Evolutionary conservation across 1,140 invertebrate genomes (phyloP).

Genomic region (Nasonia giraulti): DNA sequence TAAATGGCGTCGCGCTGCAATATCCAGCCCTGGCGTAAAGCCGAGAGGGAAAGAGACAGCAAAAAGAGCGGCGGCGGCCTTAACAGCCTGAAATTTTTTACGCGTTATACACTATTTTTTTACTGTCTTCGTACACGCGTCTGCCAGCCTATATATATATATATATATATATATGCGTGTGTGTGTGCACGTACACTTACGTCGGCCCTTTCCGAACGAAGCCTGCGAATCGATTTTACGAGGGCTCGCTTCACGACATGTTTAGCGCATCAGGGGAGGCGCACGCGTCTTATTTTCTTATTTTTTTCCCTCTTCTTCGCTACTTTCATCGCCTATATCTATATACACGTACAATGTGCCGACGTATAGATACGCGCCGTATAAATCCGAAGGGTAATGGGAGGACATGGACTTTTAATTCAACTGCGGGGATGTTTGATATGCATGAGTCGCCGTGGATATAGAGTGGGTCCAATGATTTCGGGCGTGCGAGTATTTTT

Average conservation of each 20-base stretch:
- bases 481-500: neutral
- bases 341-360: neutral
- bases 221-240: constrained; percentile 29
- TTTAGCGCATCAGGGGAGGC: constrained; percentile 13
- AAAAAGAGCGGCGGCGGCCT: neutral
- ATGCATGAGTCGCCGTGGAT: neutral
- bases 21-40: neutral
- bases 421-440: constrained; percentile 6
- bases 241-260: constrained; percentile 13
- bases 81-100: constrained; percentile 25
- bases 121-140: neutral
- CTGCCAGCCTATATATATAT: neutral
- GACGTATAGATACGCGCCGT: neutral
- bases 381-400: constrained; percentile 23
- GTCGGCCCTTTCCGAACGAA: neutral
- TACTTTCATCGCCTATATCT: neutral
- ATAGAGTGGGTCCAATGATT: constrained; percentile 1
- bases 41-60: neutral
- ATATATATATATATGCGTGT: neutral
- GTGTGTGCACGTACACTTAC: no score
- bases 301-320: neutral
- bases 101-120: constrained; percentile 15
- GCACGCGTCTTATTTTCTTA: constrained; percentile 9
- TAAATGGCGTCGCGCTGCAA: neutral
- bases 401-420: constrained; percentile 24